Base-by-base conservation (phyloP, 2,888 invertebrate genomes). In the Caenorhabditis imperialis region DNA sequence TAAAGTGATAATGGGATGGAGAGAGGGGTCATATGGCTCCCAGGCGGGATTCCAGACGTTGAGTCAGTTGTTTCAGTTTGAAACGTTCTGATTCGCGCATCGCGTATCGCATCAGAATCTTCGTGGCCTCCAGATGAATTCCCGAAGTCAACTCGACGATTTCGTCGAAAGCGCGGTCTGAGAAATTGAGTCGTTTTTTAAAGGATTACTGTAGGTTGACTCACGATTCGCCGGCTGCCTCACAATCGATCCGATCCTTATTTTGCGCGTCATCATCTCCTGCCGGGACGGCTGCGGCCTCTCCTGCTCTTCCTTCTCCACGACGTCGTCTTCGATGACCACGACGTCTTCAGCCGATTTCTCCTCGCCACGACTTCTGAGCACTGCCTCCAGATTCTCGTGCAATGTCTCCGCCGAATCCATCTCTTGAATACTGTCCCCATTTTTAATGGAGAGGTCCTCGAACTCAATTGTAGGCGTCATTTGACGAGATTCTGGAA, bases 131-230 rank as follows among this genome's bases (percentile, higher is more conserved):
- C 30, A 18, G 8, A 7, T 35, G 33, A 6, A 60, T 58, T 58
- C 73, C 73, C 0, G 18, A 8, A 1, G 48, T 42, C 16, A 58
- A 23, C 6, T 10, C 23, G 25, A 60, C 14, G 3, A 73, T 73
- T 23, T 73, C 65, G 1, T 73, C 73, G 62, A 54, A 73, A 18
- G 73, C 73, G 10, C 60, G 48, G 12, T 48, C 72, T 72, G 54
- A 33, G 65, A 54, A 14, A 16, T 1, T n/a, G 23, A 7, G n/a
- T 12, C 16, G 25, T 48, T 35, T 22, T 30, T 1, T 14, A 38
- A 10, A 42, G 18, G 18, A 20, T 20, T 23, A 51, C 6, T 7
- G 6, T 7, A 30, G 10, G 30, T 7, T 7, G 54, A 71, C 63
- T 63, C 16, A 72, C 73, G 38, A 60, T 73, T 73, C 14, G 65